Percentiles rank a stretch among this genome's conserved stretches.
phyloP scores from a whole-genome alignment of 2,797 vertebrate genomes.

The Cirrhinus mrigala region DNA sequence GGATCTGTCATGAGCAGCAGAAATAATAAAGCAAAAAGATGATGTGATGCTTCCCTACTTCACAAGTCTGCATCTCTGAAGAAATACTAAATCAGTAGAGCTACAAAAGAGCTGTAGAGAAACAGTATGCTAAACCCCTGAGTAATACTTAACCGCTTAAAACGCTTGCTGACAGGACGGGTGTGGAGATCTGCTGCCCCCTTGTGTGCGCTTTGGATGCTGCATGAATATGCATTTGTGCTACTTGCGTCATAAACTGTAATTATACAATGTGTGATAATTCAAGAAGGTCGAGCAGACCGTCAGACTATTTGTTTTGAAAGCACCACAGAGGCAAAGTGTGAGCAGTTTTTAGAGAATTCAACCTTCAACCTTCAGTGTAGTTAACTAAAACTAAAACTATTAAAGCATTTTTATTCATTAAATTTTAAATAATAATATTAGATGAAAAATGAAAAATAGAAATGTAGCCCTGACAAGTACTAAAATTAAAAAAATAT shows the following conservation, averaged over 20 bases:
- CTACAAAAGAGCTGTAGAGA: constrained; percentile 54
- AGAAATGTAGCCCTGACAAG: no score
- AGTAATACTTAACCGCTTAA: constrained; percentile 18
- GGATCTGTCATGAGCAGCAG: constrained; percentile 50
- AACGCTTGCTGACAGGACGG: neutral
- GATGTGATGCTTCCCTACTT: constrained; percentile 37
- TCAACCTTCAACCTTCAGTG: neutral
- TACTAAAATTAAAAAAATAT: no score
- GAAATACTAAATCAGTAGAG: constrained; percentile 55
- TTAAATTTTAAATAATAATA: neutral
- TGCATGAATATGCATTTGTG: neutral
- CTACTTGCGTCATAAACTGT: neutral
- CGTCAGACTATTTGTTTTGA: neutral
- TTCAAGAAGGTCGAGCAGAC: neutral
- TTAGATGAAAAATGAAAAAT: neutral
- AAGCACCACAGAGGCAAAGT: neutral
- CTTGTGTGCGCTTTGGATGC: constrained; percentile 48
- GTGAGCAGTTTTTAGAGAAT: neutral
- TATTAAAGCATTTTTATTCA: no score
- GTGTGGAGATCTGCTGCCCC: constrained; percentile 52
- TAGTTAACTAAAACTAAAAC: neutral
- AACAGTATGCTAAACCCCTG: constrained; percentile 48
- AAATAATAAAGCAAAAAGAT: constrained; percentile 38
- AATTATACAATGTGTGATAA: neutral
- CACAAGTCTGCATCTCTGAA: constrained; percentile 53